Conservation (phyloP, 1,140 invertebrate species). For the Panagrolaimus sp. region DNA sequence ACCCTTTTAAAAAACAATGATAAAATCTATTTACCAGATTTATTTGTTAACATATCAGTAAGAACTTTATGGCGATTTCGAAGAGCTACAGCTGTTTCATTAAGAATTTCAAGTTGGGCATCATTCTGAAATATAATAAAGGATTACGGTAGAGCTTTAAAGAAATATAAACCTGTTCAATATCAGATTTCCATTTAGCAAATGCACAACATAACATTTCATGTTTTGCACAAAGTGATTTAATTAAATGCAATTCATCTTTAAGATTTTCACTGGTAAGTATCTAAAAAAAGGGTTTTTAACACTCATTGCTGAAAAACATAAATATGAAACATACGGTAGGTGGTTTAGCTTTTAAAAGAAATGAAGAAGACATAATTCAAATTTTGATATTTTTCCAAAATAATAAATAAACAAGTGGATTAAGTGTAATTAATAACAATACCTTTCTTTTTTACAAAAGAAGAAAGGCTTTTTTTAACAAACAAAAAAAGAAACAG, state of each 20-base stretch:
- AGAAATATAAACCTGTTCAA: constrained; percentile 18
- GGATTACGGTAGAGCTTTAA: background rate
- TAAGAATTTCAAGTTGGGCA: constrained; percentile 38
- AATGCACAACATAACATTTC: constrained; percentile 29
- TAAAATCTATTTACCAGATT: constrained; percentile 10
- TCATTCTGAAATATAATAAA: constrained; percentile 24
- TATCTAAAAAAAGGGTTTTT: constrained; percentile 3
- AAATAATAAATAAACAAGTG: too few species aligned
- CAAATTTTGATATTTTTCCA: too few species aligned
- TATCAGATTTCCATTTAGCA: constrained; percentile 21
- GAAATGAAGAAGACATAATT: too few species aligned
- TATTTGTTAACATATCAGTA: constrained; percentile 22
- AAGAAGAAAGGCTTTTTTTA: too few species aligned
- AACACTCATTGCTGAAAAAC: too few species aligned
- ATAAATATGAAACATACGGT: too few species aligned
- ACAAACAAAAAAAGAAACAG: too few species aligned
- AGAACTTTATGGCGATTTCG: constrained; percentile 29
- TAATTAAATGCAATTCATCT: constrained; percentile 30
- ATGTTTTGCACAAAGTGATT: constrained; percentile 35
- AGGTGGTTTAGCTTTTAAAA: too few species aligned
- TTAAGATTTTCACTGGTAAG: constrained; percentile 29
- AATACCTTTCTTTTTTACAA: too few species aligned
- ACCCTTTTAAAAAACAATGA: too few species aligned
- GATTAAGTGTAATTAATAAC: too few species aligned
- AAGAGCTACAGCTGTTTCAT: constrained; percentile 28